Evolutionary conservation across 2,113 vertebrate species (phyloP), one percentile per base, ranked within the genome.

Genomic region (Xerus inauris): DNA sequence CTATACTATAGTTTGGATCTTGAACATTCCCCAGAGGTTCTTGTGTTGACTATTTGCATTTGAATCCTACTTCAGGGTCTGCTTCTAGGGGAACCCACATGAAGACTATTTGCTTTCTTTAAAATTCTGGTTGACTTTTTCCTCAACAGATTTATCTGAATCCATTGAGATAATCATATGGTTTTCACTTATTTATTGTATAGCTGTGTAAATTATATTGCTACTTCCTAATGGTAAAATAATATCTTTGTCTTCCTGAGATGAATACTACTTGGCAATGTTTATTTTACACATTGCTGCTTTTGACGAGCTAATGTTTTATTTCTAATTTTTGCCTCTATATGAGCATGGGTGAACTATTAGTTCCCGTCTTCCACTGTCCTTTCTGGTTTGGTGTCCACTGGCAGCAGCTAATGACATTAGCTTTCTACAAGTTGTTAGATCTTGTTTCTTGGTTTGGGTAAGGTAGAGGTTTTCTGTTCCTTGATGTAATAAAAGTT

Each of bases 221-320:
- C 30, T 90, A 75, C 73, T 76, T 82, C 80, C 59, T 76, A 95
- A 69, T 54, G 82, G 81, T 54, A 79, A 82, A 80, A 35, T 81
- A 82, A 54, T 12, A 59, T 40, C 64, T 20, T 91, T 79, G 28
- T 84, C 57, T 88, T 47, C 82, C 38, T 64, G 75, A 17, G 62
- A 87, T 82, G 76, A 85, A 76, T 12, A 82, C 38, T 72, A 38
- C 76, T 57, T 57, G 59, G 67, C 35, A 47, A 89, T 8, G 12
- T 80, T 92, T 92, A 17, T 73, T 94, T 88, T 59, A 49, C 32
- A 32, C 20, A n/a, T 49, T 73, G 45, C 35, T 84, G 38, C 69
- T 40, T 87, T 75, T 47, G 45, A 24, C 62, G 67, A 72, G 40
- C 57, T 79, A 51, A 82, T 79, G 20, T 83, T 69, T 95, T 83